A percentile compares a stretch with the other conserved stretches of the same genome.
Evolutionary conservation across 1,140 invertebrate genomes (phyloP).

Genomic region (Phenacoccus solenopsis): DNA sequence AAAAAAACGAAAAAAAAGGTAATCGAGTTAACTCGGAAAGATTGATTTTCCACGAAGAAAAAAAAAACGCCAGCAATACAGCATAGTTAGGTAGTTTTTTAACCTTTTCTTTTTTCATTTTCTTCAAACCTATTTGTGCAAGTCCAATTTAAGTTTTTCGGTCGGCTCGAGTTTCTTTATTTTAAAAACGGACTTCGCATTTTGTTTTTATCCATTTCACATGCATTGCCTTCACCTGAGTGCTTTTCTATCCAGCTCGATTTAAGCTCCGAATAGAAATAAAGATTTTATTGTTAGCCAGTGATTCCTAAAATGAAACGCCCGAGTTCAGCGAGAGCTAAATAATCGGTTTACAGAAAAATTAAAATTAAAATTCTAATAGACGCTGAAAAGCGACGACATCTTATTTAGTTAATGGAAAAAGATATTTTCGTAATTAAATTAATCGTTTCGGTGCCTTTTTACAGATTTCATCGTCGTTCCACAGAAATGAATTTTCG

Average conservation of each 20-base stretch:
- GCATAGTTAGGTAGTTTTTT: slow-evolving; percentile 2
- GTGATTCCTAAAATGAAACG: background rate
- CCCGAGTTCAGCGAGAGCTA: background rate
- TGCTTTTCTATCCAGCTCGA: background rate
- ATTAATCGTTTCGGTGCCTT: background rate
- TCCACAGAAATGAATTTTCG: too few species aligned
- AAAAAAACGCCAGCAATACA: background rate
- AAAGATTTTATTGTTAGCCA: background rate
- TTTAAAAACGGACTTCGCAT: slow-evolving; percentile 1
- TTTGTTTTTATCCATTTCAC: slow-evolving; percentile 3
- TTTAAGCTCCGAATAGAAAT: background rate
- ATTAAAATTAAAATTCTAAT: background rate
- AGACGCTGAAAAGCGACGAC: background rate
- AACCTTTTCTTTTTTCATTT: background rate
- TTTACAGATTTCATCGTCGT: background rate
- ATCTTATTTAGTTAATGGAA: background rate
- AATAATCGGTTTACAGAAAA: background rate
- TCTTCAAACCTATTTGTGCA: background rate
- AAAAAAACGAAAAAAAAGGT: background rate
- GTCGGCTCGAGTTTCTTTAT: background rate
- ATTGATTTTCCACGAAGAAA: background rate
- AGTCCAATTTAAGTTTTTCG: background rate
- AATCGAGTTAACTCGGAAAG: background rate
- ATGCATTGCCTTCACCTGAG: slow-evolving; percentile 1
- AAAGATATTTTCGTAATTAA: background rate